A percentile compares a stretch with the other conserved stretches of the same genome.
phyloP scores from a whole-genome alignment of 2,113 vertebrate genomes.

The Sus scrofa region DNA sequence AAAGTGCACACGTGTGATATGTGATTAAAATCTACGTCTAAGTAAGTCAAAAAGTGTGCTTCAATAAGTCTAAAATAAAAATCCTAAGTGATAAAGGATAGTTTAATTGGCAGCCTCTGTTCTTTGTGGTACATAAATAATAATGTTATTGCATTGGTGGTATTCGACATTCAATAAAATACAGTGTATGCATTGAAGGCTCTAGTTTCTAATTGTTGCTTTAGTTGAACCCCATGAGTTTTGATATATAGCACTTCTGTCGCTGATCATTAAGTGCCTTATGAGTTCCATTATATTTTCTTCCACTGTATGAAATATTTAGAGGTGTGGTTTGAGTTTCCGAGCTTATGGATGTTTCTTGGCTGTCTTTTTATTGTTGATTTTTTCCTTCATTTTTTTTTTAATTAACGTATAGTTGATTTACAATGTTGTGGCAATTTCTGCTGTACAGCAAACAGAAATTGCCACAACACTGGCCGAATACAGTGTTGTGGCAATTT shows the following conservation, averaged over 20 bases:
- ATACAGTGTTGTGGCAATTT: no score
- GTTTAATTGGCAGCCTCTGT: slow-evolving; percentile 4
- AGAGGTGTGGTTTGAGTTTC: slow-evolving; percentile 51
- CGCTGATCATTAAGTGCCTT: slow-evolving; percentile 9
- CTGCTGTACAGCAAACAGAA: no score
- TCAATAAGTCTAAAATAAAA: neutral
- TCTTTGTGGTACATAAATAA: slow-evolving; percentile 25
- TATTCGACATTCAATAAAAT: neutral
- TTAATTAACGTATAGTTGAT: no score
- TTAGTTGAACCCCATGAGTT: slow-evolving; percentile 8
- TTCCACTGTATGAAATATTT: slow-evolving; percentile 61
- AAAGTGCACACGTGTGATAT: neutral
- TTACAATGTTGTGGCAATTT: no score
- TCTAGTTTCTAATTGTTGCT: slow-evolving; percentile 36
- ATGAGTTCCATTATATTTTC: neutral
- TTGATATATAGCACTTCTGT: neutral
- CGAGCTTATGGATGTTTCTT: neutral
- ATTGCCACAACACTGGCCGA: no score
- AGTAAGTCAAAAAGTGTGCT: neutral
- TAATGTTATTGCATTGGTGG: slow-evolving; percentile 10
- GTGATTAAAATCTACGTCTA: slow-evolving; percentile 19
- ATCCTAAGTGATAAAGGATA: neutral
- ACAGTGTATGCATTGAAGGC: neutral
- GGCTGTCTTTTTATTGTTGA: slow-evolving; percentile 44
- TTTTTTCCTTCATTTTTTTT: neutral